Base-by-base conservation (phyloP, 1,140 invertebrate species). In the Drosophila takahashii region DNA sequence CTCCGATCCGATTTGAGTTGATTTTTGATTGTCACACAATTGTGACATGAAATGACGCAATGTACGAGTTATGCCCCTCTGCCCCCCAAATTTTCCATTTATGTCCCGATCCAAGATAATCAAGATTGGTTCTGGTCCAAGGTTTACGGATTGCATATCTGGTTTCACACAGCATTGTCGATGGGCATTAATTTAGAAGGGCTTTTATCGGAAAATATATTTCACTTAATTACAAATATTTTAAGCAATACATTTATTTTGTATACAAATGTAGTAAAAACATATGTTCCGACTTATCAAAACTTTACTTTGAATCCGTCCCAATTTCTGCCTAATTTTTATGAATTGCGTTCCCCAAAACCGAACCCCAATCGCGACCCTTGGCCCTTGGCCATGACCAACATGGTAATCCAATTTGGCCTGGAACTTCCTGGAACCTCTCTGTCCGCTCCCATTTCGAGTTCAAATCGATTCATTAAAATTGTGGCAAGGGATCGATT, bases 381-480 rank as follows among this genome's bases (percentile, higher is more conserved):
- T 56, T 79, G 44, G 51, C 52, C 53, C 58, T 47, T 36, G 34
- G 54, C 41, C 71, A 62, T 52, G 54, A 44, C 62, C 67, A 87
- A 86, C 66, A 77, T 81, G 84, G 75, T 89, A 84, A 87, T 83
- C 84, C 84, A 89, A 87, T 89, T 87, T 89, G 53, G 67, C 34
- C 22, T 32, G 16, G n/a, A 27, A 56, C 87, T 87, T 78, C 73
- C 84, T 53, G 84, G 87, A 87, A 70, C 71, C 65, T 53, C 61
- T 45, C 6, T 22, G 48, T 34, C 50, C 69, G 78, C 81, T 85
- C 62, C 59, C 79, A 27, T 58, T 76, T 47, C 54, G 56, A 87
- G 83, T 83, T 87, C 83, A 78, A 89, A 84, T 84, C 85, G 81
- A 85, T 85, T 85, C 81, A 86, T 86, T 85, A 81, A 86, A 85